A percentile compares a stretch with the other conserved stretches of the same genome.
These are phyloP conservation scores for Glandiceps talaboti DNA, from an alignment of 53 echinoderm and acorn worm genomes.

Conservation along the genomic window DNA sequence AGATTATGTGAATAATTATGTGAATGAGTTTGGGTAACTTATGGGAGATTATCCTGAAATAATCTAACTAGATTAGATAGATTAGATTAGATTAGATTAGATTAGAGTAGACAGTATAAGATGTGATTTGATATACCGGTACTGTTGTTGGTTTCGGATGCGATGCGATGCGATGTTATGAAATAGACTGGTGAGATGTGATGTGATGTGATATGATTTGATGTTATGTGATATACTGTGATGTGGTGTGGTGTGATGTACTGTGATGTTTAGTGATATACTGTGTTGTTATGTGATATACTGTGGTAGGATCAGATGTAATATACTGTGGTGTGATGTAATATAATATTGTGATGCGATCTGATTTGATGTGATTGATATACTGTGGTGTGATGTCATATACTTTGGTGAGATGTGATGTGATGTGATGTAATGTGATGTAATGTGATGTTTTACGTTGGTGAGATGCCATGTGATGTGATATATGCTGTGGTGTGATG, in stretches of 20 bases:
- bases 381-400: background rate
- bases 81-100: too few relatives aligned
- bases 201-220: background rate
- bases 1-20: too few relatives aligned
- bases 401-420: background rate
- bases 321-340: background rate
- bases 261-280: background rate
- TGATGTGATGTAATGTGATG: background rate
- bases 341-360: background rate
- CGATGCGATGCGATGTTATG: background rate
- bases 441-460: background rate
- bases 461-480: background rate
- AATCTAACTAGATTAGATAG: too few relatives aligned
- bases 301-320: background rate
- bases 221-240: background rate
- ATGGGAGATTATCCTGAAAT: too few relatives aligned
- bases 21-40: too few relatives aligned
- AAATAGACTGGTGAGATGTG: background rate
- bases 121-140: background rate
- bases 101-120: background rate
- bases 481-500: background rate
- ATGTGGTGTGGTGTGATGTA: background rate
- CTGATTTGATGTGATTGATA: too few relatives aligned
- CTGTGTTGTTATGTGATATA: background rate
- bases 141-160: background rate